These are phyloP conservation scores for Solenopsis fugax DNA, from an alignment of 1,140 invertebrate genomes.

Conservation along the genomic window DNA sequence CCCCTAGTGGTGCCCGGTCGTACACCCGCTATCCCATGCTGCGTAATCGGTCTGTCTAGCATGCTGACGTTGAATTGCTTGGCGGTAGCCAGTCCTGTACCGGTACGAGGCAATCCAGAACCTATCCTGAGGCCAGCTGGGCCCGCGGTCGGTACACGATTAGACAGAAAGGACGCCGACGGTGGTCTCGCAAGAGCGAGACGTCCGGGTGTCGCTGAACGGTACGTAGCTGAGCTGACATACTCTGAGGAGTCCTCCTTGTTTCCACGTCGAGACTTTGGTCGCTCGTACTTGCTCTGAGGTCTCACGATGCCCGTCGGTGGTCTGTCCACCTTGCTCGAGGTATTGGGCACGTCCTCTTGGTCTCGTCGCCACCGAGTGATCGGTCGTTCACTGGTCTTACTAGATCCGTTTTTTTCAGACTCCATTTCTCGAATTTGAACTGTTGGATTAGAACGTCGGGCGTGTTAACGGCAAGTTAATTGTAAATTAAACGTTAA, in stretches of 20 bases:
- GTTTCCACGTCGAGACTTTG: slow-evolving; percentile 81
- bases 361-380: slow-evolving; percentile 75
- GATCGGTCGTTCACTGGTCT: slow-evolving; percentile 71
- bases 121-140: slow-evolving; percentile 71
- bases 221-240: slow-evolving; percentile 54
- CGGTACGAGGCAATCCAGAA: slow-evolving; percentile 70
- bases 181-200: slow-evolving; percentile 79
- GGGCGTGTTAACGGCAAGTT: background rate
- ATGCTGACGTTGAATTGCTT: slow-evolving; percentile 80
- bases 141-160: slow-evolving; percentile 73
- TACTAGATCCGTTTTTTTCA: slow-evolving; percentile 60
- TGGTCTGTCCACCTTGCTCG: slow-evolving; percentile 63
- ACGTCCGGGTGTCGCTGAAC: slow-evolving; percentile 73
- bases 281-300: slow-evolving; percentile 81
- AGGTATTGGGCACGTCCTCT: slow-evolving; percentile 36
- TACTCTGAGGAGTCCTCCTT: slow-evolving; percentile 78
- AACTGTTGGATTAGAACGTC: background rate
- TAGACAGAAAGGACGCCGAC: slow-evolving; percentile 74
- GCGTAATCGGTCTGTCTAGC: slow-evolving; percentile 93
- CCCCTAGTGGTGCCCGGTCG: slow-evolving; percentile 90
- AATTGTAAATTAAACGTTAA: background rate
- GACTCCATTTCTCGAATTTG: slow-evolving; percentile 57
- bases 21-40: slow-evolving; percentile 93
- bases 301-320: slow-evolving; percentile 63
- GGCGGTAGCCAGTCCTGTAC: slow-evolving; percentile 75